A percentile compares a stretch with the other conserved stretches of the same genome.
These are phyloP conservation scores for Eulemur mongoz DNA, from an alignment of 2,797 vertebrate species.

Conservation along the genomic window DNA sequence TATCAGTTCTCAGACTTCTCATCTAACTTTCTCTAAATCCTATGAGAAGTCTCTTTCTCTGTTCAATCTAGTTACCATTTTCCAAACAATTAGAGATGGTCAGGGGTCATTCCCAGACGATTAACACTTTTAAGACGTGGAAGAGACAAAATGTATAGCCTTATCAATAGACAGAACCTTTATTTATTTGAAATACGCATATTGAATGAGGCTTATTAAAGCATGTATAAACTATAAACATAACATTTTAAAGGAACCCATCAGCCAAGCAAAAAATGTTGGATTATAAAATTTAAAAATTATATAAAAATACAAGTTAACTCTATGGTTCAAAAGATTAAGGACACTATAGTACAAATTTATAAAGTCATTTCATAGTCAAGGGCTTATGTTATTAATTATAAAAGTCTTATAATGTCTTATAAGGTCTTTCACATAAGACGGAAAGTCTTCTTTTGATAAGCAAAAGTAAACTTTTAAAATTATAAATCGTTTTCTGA, in stretches of 20 bases:
- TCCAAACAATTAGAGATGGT: not conserved
- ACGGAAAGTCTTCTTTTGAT: not conserved
- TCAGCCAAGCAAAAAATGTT: not conserved
- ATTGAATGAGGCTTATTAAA: not conserved
- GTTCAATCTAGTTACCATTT: not conserved
- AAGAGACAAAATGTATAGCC: not conserved
- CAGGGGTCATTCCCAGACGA: not conserved
- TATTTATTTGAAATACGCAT: slow-evolving; percentile 15
- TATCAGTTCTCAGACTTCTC: not conserved
- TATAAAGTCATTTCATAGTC: not conserved
- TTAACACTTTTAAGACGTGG: not conserved
- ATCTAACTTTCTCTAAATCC: not conserved
- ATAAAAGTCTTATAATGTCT: not conserved
- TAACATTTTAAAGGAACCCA: not conserved
- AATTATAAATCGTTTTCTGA: not conserved
- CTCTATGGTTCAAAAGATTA: not conserved
- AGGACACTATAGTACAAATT: not conserved
- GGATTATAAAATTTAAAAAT: slow-evolving; percentile 15
- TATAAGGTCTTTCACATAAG: not conserved
- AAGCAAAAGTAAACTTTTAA: not conserved
- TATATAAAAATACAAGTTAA: not conserved
- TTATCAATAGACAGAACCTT: not conserved
- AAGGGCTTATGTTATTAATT: not conserved
- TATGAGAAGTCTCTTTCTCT: not conserved
- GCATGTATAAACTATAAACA: not conserved